A percentile compares a stretch with the other conserved stretches of the same genome.
phyloP scores from a whole-genome alignment of 2,888 invertebrate species.

The Chrysotoxum bicinctum region DNA sequence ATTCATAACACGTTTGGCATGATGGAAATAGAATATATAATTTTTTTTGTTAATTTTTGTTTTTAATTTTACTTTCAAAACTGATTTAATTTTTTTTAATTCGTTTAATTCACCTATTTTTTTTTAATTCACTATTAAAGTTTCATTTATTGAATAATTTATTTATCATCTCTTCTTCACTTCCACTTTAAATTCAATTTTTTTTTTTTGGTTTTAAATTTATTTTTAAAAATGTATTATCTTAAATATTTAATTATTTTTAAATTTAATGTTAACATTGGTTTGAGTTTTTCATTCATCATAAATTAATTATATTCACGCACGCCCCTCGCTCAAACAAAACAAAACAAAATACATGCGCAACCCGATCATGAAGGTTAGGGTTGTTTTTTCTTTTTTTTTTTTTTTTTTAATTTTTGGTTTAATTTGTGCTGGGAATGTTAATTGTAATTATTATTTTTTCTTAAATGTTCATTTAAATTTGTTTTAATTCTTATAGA shows the following conservation, averaged over 20 bases:
- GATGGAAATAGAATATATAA: slow-evolving; percentile 67
- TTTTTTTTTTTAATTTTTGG: slow-evolving; percentile 36
- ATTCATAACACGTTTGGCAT: slow-evolving; percentile 68
- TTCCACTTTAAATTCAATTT: slow-evolving; percentile 62
- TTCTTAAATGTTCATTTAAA: slow-evolving; percentile 28
- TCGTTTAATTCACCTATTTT: slow-evolving; percentile 70
- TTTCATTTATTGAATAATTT: slow-evolving; percentile 63
- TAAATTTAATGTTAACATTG: slow-evolving; percentile 74
- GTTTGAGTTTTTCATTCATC: slow-evolving; percentile 72
- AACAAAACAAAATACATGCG: slow-evolving; percentile 44
- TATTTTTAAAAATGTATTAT: slow-evolving; percentile 74
- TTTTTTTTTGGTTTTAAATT: slow-evolving; percentile 67
- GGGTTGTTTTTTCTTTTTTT: background rate
- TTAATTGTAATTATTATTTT: slow-evolving; percentile 35
- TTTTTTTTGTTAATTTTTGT: slow-evolving; percentile 52
- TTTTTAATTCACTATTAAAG: slow-evolving; percentile 69
- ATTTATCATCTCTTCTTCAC: slow-evolving; percentile 48
- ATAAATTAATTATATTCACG: slow-evolving; percentile 55
- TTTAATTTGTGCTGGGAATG: slow-evolving; percentile 68
- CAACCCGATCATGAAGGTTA: slow-evolving; percentile 47
- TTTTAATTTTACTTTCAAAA: slow-evolving; percentile 57
- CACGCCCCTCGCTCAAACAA: slow-evolving; percentile 64
- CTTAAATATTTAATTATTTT: slow-evolving; percentile 73
- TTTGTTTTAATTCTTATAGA: slow-evolving; percentile 74
- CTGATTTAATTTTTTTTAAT: slow-evolving; percentile 57